phyloP scores from a whole-genome alignment of 2,113 vertebrate species.

The Chrysemys picta region DNA sequence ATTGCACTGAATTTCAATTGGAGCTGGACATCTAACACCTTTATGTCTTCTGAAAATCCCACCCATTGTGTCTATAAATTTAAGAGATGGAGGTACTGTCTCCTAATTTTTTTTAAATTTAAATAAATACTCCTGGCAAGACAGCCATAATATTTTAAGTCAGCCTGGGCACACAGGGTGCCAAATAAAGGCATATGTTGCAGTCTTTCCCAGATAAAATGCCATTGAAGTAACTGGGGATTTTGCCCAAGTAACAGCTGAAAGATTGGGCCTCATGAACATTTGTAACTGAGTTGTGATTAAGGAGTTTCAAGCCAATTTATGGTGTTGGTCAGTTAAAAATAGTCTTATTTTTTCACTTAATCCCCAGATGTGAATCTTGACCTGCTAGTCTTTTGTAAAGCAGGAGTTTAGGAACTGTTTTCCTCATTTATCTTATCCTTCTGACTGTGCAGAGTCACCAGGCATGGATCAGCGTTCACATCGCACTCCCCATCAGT shows the following conservation, averaged over 20 bases:
- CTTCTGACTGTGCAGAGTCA: background rate
- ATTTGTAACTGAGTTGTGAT: background rate
- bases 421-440: background rate
- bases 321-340: background rate
- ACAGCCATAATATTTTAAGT: background rate
- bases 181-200: background rate
- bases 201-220: background rate
- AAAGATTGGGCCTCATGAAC: background rate
- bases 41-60: background rate
- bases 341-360: background rate
- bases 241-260: conserved; percentile 5
- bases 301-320: conserved; percentile 6
- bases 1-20: accelerated
- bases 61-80: no score
- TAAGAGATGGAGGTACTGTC: background rate
- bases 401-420: background rate
- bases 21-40: background rate
- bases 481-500: no score
- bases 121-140: background rate
- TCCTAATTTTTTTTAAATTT: background rate
- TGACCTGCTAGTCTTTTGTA: background rate
- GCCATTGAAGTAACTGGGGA: background rate
- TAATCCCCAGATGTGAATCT: background rate
- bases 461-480: background rate
- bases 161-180: background rate